Evolutionary conservation across 2,888 invertebrate species (phyloP).

Genomic region (Reticulitermes lucifugus): DNA sequence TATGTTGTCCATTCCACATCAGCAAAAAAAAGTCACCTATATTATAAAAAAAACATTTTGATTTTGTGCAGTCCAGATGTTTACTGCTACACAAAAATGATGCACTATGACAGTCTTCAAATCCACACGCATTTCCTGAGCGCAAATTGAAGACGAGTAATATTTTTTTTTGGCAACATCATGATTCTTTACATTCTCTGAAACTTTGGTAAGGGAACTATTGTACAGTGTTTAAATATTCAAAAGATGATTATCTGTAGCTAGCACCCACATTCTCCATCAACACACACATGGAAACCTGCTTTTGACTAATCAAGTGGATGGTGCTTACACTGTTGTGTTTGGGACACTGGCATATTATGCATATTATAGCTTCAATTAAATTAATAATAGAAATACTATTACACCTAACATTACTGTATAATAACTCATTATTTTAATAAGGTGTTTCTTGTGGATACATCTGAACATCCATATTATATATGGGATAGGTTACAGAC

Average conservation of each 20-base stretch:
- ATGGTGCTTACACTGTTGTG: neutral
- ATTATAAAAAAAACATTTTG: constrained; percentile 9
- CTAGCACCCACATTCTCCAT: constrained; percentile 18
- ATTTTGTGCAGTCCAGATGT: constrained; percentile 26
- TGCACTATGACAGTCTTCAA: constrained; percentile 24
- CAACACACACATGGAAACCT: constrained; percentile 32
- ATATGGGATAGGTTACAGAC: constrained; percentile 16
- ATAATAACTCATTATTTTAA: neutral
- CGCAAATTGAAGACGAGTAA: neutral
- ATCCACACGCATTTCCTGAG: neutral
- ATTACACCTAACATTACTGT: neutral
- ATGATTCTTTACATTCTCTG: neutral
- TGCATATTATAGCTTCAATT: neutral
- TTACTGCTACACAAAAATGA: constrained; percentile 8
- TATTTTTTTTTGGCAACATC: neutral
- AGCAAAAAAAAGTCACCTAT: neutral
- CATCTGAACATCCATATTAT: constrained; percentile 1
- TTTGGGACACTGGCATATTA: neutral
- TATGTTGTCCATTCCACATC: constrained; percentile 6
- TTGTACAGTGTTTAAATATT: constrained; percentile 23
- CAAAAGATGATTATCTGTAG: constrained; percentile 9
- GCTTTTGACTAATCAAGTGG: constrained; percentile 19
- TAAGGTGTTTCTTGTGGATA: neutral
- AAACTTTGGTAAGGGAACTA: constrained; percentile 11
- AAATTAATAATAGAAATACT: neutral